Conservation (phyloP, 2,888 invertebrate genomes). For the Cheilosia urbana region DNA sequence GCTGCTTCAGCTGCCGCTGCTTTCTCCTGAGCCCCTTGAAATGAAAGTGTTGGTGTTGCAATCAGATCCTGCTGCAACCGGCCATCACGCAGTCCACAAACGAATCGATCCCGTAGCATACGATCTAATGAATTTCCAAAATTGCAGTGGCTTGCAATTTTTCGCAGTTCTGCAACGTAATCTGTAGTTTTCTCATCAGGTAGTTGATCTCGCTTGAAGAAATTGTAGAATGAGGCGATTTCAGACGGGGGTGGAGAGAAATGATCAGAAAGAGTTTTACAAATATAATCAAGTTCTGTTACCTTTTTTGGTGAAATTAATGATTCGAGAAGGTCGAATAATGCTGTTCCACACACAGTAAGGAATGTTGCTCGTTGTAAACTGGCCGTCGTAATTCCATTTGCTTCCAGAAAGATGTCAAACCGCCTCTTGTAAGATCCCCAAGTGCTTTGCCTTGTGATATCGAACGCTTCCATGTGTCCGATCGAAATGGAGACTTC, state of each 20-base stretch:
- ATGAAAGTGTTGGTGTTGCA: constrained; percentile 9
- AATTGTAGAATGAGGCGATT: constrained; percentile 20
- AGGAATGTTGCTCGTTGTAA: constrained; percentile 26
- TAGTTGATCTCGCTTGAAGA: constrained; percentile 14
- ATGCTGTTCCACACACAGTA: constrained; percentile 12
- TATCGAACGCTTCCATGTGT: no score
- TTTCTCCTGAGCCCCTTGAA: no score
- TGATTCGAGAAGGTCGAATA: constrained; percentile 17
- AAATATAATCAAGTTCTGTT: no score
- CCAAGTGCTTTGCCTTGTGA: background rate
- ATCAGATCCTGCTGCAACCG: constrained; percentile 55
- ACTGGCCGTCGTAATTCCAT: constrained; percentile 4
- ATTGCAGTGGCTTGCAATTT: background rate
- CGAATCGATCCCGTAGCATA: background rate
- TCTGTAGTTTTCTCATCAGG: background rate
- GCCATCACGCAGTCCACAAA: background rate
- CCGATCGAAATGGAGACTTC: no score
- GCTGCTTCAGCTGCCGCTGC: no score
- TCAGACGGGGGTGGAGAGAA: constrained; percentile 11
- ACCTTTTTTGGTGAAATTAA: no score
- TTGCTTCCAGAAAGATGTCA: constrained; percentile 28
- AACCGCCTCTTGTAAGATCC: constrained; percentile 21
- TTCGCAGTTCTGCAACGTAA: no score
- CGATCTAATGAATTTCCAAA: background rate
- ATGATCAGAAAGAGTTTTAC: background rate